Conservation (phyloP, 2,113 vertebrate genomes). For the Romanogobio albipinnatus region DNA sequence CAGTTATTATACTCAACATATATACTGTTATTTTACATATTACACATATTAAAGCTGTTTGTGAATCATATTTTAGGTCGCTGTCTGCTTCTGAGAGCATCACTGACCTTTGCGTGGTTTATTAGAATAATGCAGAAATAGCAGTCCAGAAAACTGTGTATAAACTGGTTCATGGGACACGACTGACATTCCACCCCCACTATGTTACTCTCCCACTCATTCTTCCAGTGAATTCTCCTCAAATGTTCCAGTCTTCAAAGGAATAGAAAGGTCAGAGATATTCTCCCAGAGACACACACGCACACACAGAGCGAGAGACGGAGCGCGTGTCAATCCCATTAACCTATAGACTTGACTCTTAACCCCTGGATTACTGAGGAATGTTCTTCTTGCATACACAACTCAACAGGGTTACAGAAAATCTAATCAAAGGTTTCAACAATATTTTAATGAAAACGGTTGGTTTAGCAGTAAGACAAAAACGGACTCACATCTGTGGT, state of each 20-base stretch:
- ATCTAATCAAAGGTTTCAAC: too few species aligned
- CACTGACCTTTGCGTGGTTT: conserved; percentile 12
- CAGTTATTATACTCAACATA: too few species aligned
- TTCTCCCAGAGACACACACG: background rate
- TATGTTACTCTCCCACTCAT: conserved; percentile 29
- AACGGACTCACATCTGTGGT: background rate
- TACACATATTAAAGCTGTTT: background rate
- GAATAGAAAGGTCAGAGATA: conserved; percentile 30
- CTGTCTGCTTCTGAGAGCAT: background rate
- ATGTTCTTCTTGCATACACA: background rate
- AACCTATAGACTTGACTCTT: conserved; percentile 28
- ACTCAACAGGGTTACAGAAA: background rate
- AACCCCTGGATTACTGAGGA: conserved; percentile 3
- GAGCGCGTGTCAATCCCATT: conserved; percentile 18
- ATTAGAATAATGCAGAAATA: conserved; percentile 21
- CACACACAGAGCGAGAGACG: background rate
- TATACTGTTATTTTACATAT: too few species aligned
- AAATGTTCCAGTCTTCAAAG: conserved; percentile 35
- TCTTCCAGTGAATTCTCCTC: conserved; percentile 22
- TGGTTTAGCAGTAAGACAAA: too few species aligned
- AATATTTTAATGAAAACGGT: too few species aligned
- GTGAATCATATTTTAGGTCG: background rate
- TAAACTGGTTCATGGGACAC: conserved; percentile 13
- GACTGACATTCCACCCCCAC: conserved; percentile 30
- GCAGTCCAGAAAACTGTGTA: conserved; percentile 7